Evolutionary conservation across 2,888 invertebrate genomes (phyloP).

Genomic region (Pomacea canaliculata): DNA sequence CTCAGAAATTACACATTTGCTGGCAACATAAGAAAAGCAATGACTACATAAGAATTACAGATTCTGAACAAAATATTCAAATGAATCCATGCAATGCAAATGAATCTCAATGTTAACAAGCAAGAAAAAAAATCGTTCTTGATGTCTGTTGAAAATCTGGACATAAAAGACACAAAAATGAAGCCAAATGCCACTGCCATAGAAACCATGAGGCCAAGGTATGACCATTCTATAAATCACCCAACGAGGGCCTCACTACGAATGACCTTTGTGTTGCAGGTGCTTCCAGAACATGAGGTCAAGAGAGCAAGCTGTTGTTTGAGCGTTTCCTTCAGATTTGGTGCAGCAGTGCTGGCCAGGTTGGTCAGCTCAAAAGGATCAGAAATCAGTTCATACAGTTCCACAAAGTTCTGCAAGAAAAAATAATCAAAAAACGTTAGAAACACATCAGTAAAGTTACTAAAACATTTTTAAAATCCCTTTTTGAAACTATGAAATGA

Average conservation of each 20-base stretch:
- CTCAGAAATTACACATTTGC: too few relatives aligned
- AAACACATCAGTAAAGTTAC: not conserved
- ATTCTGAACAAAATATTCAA: too few relatives aligned
- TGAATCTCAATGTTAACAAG: too few relatives aligned
- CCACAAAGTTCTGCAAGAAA: slow-evolving; percentile 32
- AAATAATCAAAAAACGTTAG: not conserved
- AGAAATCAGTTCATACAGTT: slow-evolving; percentile 33
- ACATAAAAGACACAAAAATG: too few relatives aligned
- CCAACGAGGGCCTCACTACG: not conserved
- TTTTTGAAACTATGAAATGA: too few relatives aligned
- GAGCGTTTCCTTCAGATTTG: slow-evolving; percentile 14
- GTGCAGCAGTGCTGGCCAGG: slow-evolving; percentile 26
- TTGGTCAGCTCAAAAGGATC: slow-evolving; percentile 37
- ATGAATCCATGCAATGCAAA: too few relatives aligned
- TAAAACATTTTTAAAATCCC: too few relatives aligned
- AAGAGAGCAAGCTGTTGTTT: not conserved
- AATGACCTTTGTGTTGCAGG: slow-evolving; percentile 15
- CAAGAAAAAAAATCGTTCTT: too few relatives aligned
- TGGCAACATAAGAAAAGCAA: too few relatives aligned
- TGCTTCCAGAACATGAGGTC: not conserved
- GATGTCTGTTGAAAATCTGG: too few relatives aligned
- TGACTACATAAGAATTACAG: too few relatives aligned
- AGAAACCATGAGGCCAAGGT: not conserved
- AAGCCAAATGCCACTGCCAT: not conserved
- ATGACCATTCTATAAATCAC: not conserved